Percentiles rank a stretch among this genome's conserved stretches.
phyloP scores from a whole-genome alignment of 2,888 invertebrate species.

The Julus scanicus region DNA sequence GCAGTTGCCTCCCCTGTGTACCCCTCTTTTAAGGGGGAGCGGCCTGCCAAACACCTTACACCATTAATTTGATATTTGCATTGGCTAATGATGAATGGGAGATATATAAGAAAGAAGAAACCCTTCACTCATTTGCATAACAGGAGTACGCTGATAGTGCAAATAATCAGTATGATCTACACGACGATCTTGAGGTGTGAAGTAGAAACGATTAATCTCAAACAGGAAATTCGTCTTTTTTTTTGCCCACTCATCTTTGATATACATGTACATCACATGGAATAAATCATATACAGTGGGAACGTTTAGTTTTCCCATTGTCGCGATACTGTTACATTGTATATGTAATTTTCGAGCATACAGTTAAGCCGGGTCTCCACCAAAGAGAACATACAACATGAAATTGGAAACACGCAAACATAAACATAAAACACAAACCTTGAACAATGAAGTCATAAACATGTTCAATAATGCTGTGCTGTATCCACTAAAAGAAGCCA shows the following conservation, averaged over 20 bases:
- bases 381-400: too few species aligned
- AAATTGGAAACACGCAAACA: too few species aligned
- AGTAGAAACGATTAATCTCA: conserved; percentile 44
- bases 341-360: background rate
- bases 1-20: conserved; percentile 7
- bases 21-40: background rate
- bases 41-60: conserved; percentile 13
- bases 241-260: conserved; percentile 36
- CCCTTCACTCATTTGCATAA: conserved; percentile 45
- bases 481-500: too few species aligned
- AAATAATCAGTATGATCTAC: conserved; percentile 27
- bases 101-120: conserved; percentile 29
- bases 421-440: too few species aligned
- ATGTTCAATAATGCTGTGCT: too few species aligned
- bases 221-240: conserved; percentile 24
- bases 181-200: conserved; percentile 45
- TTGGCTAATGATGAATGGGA: conserved; percentile 45
- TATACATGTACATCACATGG: background rate
- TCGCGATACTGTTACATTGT: background rate
- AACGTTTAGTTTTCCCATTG: background rate
- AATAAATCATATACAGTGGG: background rate
- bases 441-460: too few species aligned
- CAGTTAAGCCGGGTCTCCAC: too few species aligned
- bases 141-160: conserved; percentile 40
- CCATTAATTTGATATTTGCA: conserved; percentile 45